These are phyloP conservation scores for Philopotamus ludificatus DNA, from an alignment of 1,140 invertebrate genomes.

Conservation along the genomic window DNA sequence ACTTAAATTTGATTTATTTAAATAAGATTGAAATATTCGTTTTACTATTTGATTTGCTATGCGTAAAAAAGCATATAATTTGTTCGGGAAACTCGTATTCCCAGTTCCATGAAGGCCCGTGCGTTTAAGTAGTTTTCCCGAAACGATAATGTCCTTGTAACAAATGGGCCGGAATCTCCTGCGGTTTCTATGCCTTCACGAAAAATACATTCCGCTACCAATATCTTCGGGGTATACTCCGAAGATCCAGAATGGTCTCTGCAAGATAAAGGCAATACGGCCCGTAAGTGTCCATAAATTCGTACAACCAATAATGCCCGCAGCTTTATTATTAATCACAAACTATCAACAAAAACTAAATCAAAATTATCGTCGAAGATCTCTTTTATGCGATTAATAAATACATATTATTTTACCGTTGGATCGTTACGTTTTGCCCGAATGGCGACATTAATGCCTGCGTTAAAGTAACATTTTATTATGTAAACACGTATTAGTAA, in stretches of 20 bases:
- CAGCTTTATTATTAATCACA: too few species aligned
- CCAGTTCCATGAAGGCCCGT: neutral
- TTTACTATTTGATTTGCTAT: too few species aligned
- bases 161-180: slow-evolving; percentile 29
- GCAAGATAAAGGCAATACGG: slow-evolving; percentile 5
- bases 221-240: slow-evolving; percentile 10
- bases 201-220: slow-evolving; percentile 14
- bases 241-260: slow-evolving; percentile 12
- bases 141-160: slow-evolving; percentile 27
- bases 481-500: neutral
- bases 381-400: too few species aligned
- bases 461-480: neutral
- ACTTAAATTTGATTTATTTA: too few species aligned
- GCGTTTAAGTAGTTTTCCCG: slow-evolving; percentile 16
- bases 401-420: too few species aligned
- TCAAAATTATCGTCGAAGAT: too few species aligned
- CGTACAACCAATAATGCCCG: too few species aligned
- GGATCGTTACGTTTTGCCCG: too few species aligned
- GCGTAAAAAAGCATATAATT: too few species aligned
- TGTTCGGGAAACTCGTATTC: slow-evolving; percentile 1
- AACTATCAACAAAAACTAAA: too few species aligned
- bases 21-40: too few species aligned
- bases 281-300: slow-evolving; percentile 20
- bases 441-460: neutral
- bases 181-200: slow-evolving; percentile 14